A percentile compares a stretch with the other conserved stretches of the same genome.
These are phyloP conservation scores for Phengaris alcon DNA, from an alignment of 2,888 invertebrate genomes.

Conservation along the genomic window DNA sequence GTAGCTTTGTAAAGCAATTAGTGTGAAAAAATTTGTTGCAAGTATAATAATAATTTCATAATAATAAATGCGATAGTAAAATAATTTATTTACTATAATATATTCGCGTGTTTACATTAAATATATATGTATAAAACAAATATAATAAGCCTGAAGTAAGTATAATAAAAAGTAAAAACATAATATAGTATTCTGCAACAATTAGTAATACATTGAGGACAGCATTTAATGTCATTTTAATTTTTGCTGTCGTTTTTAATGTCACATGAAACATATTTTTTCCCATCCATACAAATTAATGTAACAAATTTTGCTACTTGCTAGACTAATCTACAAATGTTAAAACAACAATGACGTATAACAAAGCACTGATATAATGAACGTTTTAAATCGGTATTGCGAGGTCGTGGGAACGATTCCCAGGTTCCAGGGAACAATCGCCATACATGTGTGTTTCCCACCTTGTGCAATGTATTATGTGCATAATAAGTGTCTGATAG, in stretches of 20 bases:
- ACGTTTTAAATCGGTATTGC: constrained; percentile 37
- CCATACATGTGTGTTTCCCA: constrained; percentile 46
- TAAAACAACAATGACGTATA: constrained; percentile 39
- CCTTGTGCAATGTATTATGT: constrained; percentile 41
- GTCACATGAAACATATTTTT: neutral
- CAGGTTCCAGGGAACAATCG: constrained; percentile 45
- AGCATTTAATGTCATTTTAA: neutral
- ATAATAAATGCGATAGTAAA: too few species aligned
- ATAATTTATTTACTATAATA: too few species aligned
- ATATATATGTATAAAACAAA: too few species aligned
- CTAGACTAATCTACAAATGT: constrained; percentile 28
- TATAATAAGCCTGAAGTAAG: too few species aligned
- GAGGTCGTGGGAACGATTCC: constrained; percentile 60
- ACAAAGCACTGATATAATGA: constrained; percentile 41
- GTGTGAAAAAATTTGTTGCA: too few species aligned
- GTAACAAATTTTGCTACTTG: constrained; percentile 14
- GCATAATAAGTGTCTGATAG: constrained; percentile 32
- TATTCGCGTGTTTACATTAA: too few species aligned
- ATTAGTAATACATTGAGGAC: constrained; percentile 5
- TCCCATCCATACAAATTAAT: neutral
- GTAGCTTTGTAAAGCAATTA: too few species aligned
- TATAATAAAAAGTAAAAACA: too few species aligned
- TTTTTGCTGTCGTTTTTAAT: neutral
- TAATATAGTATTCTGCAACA: neutral
- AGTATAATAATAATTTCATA: too few species aligned